phyloP scores from a whole-genome alignment of 2,888 invertebrate genomes.

The Acleris holmiana region DNA sequence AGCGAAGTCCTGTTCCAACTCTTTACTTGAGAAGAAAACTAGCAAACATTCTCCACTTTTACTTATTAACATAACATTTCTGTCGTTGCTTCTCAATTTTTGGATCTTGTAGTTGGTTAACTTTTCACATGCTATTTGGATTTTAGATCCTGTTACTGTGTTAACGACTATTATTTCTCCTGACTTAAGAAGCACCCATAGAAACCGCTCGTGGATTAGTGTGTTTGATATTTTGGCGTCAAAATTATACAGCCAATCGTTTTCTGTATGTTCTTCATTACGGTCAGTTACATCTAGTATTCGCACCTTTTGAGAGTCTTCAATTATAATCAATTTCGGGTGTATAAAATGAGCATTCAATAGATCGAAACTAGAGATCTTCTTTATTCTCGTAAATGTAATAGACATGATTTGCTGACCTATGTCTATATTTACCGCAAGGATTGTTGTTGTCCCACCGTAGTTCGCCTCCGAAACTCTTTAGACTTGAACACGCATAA shows the following conservation, averaged over 20 bases:
- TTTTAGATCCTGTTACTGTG: slow-evolving; percentile 48
- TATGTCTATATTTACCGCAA: slow-evolving; percentile 1
- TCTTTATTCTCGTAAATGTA: slow-evolving; percentile 43
- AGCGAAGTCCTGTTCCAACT: slow-evolving; percentile 51
- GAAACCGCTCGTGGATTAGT: slow-evolving; percentile 53
- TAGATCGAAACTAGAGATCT: slow-evolving; percentile 37
- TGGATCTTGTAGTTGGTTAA: slow-evolving; percentile 60
- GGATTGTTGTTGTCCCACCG: background rate
- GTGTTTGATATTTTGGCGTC: slow-evolving; percentile 57
- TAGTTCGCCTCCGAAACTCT: background rate
- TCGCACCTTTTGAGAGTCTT: slow-evolving; percentile 49
- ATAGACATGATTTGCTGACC: slow-evolving; percentile 41
- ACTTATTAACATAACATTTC: slow-evolving; percentile 58
- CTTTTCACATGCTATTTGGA: slow-evolving; percentile 50
- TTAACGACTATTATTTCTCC: slow-evolving; percentile 61
- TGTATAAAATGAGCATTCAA: slow-evolving; percentile 57
- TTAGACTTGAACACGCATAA: too few species aligned
- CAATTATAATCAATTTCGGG: slow-evolving; percentile 63
- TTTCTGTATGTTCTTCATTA: slow-evolving; percentile 43
- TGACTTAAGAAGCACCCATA: slow-evolving; percentile 66
- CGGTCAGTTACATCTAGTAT: slow-evolving; percentile 51
- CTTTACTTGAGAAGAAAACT: slow-evolving; percentile 48
- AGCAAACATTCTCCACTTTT: slow-evolving; percentile 65
- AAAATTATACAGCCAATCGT: slow-evolving; percentile 46
- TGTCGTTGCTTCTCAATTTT: slow-evolving; percentile 48